Conservation (phyloP, 2,113 vertebrate genomes). For the Chamaetylas fuelleborni region DNA sequence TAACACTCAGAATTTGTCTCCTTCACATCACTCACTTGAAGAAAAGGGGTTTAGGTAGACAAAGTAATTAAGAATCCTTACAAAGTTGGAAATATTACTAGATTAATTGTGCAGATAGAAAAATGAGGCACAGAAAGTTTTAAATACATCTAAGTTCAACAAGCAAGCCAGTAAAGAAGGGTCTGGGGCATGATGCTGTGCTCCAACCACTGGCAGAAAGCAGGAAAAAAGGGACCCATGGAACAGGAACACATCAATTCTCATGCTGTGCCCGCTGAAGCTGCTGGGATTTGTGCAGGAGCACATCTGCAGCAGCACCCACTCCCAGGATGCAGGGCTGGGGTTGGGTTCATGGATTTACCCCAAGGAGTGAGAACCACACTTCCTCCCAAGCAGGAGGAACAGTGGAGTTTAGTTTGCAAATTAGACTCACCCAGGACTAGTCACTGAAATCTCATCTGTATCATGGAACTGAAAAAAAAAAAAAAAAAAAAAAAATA, state of each 20-base stretch:
- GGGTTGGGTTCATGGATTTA: neutral
- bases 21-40: neutral
- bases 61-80: neutral
- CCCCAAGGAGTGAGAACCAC: neutral
- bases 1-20: neutral
- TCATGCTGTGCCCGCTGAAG: rapidly evolving
- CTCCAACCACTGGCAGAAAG: neutral
- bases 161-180: neutral
- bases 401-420: slow-evolving; percentile 44
- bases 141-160: neutral
- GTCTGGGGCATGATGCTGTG: neutral
- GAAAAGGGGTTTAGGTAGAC: neutral
- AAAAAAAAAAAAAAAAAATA: neutral
- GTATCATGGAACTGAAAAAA: neutral
- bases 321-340: neutral
- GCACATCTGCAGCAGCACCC: neutral
- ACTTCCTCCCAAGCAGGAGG: neutral
- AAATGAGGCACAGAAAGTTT: neutral
- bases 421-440: slow-evolving; percentile 66
- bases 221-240: neutral
- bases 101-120: neutral
- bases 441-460: slow-evolving; percentile 58
- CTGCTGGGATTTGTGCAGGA: neutral
- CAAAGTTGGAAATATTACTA: neutral
- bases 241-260: neutral